Evolutionary conservation across 2,888 invertebrate genomes (phyloP).

Genomic region (Stegana nigrithorax): DNA sequence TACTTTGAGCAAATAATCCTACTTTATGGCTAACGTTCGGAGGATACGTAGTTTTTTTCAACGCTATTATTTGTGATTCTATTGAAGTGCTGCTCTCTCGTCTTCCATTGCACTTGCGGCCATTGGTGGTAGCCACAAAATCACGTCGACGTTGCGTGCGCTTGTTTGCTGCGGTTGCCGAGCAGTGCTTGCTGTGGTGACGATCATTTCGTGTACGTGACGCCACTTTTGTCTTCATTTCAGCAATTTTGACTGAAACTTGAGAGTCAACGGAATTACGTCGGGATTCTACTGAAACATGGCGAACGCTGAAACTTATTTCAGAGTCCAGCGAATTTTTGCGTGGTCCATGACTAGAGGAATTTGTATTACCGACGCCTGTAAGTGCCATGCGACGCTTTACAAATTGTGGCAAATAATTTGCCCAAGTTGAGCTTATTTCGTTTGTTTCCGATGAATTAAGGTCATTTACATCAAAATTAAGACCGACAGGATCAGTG

Average conservation of each 20-base stretch:
- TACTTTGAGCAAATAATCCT: conserved; percentile 64
- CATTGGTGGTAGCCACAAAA: conserved; percentile 58
- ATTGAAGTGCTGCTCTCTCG: conserved; percentile 82
- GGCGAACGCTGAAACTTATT: conserved; percentile 82
- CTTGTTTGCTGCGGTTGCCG: conserved; percentile 47
- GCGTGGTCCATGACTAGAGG: conserved; percentile 73
- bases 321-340: conserved; percentile 77
- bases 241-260: conserved; percentile 83
- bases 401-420: conserved; percentile 87
- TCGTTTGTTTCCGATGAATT: conserved; percentile 84
- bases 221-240: conserved; percentile 81
- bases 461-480: conserved; percentile 73
- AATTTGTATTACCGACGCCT: conserved; percentile 68
- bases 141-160: conserved; percentile 61
- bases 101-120: conserved; percentile 59
- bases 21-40: conserved; percentile 65
- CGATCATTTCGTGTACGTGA: conserved; percentile 69
- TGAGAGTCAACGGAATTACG: conserved; percentile 91
- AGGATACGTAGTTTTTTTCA: conserved; percentile 67
- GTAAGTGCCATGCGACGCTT: conserved; percentile 86
- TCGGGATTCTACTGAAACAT: conserved; percentile 87
- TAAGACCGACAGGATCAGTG: conserved; percentile 89
- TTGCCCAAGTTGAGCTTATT: conserved; percentile 92
- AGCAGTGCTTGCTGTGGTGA: conserved; percentile 52
- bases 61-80: conserved; percentile 77